phyloP scores from a whole-genome alignment of 2,113 vertebrate species.

The Alexandromys fortis region DNA sequence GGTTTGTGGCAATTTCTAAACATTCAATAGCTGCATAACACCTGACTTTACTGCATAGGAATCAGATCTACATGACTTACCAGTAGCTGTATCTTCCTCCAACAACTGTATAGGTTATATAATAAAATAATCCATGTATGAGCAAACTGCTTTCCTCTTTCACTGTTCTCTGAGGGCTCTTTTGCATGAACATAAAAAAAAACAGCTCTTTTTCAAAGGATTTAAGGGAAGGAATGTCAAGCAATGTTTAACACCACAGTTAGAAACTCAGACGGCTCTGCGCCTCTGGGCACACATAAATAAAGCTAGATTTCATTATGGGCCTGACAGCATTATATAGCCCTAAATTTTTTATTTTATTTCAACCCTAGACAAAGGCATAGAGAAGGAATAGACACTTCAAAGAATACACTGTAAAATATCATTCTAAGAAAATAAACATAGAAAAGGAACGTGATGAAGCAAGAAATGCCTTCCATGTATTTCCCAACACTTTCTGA shows the following conservation, averaged over 20 bases:
- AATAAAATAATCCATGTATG: slow-evolving; percentile 46
- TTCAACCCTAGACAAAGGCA: slow-evolving; percentile 66
- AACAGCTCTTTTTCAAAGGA: slow-evolving; percentile 66
- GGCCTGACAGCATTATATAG: slow-evolving; percentile 68
- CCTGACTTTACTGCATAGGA: neutral
- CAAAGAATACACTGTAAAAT: slow-evolving; percentile 68
- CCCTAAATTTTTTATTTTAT: slow-evolving; percentile 73
- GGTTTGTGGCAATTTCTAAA: neutral
- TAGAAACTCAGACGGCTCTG: slow-evolving; percentile 68
- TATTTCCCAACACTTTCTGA: slow-evolving; percentile 43
- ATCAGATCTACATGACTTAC: neutral
- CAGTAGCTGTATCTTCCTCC: neutral
- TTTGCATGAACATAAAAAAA: slow-evolving; percentile 66
- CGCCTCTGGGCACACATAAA: slow-evolving; percentile 76
- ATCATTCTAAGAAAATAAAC: slow-evolving; percentile 53
- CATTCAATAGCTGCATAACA: neutral
- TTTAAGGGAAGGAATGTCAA: slow-evolving; percentile 61
- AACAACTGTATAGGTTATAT: neutral
- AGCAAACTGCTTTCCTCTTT: slow-evolving; percentile 43
- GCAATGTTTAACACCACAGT: slow-evolving; percentile 73
- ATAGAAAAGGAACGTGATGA: neutral
- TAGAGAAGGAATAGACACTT: slow-evolving; percentile 54
- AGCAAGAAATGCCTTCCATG: slow-evolving; percentile 41
- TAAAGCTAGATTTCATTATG: slow-evolving; percentile 77
- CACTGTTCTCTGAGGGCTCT: slow-evolving; percentile 53